Base-by-base conservation (phyloP, 2,113 vertebrate species). In the Pseudopodoces humilis region DNA sequence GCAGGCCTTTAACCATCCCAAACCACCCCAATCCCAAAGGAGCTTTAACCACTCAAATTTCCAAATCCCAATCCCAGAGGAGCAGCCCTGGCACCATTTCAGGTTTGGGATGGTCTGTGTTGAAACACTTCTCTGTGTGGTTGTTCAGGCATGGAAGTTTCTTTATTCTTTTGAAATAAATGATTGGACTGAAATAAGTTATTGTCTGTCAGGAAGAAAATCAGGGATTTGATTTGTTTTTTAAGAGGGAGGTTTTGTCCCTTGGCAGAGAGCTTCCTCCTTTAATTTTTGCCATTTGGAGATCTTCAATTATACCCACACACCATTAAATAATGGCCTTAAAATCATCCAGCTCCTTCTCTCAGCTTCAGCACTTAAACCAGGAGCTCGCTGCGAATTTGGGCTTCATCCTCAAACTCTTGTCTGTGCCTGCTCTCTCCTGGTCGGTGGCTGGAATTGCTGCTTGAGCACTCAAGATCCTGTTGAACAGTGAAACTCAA, bases 381-480 rank as follows among this genome's bases (percentile, higher is more conserved):
- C 41, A 21, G 33, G 39, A 70, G 17, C 25, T 75, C 10, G 10
- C 47, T 5, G 24, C 0, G 47, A 1, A 9, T 33, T n/a, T 4
- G 18, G 28, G 62, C 41, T n/a, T 33, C 1, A 11, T 6, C 60
- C 15, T 22, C 79, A 15, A 58, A 59, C 39, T 67, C 5, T 63
- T 95, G 90, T 90, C 83, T 58, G 70, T 12, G 24, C 37, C 88
- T 95, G 90, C 83, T 83, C 96, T 95, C 96, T 96, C 8, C 83
- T 59, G 95, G 74, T 9, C 31, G n/a, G 0, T 0, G 37, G 0
- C 33, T 76, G 65, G 20, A 90, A 96, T 56, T 76, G 69, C 71
- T 27, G 14, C 59, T 47, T 2, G 79, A 58, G n/a, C 33, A 0
- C 30, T 2, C 14, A 1, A 10, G 25, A 15, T 9, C 2, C 6